Conservation (phyloP, 2,797 vertebrate genomes). For the Todus mexicanus region DNA sequence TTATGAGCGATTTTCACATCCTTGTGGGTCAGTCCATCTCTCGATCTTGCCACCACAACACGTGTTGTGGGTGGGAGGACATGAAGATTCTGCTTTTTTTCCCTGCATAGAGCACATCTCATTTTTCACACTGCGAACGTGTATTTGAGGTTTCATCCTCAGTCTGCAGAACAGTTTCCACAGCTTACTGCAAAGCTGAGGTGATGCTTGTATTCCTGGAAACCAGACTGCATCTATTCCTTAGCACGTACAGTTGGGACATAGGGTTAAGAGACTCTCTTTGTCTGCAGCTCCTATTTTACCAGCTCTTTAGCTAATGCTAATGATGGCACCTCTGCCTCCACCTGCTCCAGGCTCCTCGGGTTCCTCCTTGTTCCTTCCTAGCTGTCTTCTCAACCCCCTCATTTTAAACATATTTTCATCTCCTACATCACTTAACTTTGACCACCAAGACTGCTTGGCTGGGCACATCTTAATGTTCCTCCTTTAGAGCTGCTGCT, state of each 20-base stretch:
- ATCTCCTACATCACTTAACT: not conserved
- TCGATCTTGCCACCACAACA: not conserved
- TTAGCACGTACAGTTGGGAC: fast-evolving
- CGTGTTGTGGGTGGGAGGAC: not conserved
- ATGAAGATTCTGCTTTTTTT: fast-evolving
- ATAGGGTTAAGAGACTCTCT: not conserved
- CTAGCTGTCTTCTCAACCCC: not conserved
- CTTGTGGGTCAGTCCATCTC: not conserved
- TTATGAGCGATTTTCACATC: not conserved
- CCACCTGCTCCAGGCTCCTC: not conserved
- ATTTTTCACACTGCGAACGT: not conserved
- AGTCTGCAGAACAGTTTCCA: not conserved
- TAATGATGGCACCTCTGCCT: not conserved
- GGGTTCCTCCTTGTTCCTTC: not conserved
- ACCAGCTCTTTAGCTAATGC: not conserved
- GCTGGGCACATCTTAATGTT: not conserved
- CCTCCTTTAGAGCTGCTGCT: not conserved
- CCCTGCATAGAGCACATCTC: fast-evolving
- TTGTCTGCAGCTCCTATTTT: not conserved
- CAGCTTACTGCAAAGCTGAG: not conserved
- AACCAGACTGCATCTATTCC: not conserved
- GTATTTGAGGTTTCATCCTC: fast-evolving
- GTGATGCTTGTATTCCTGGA: not conserved
- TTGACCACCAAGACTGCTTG: not conserved
- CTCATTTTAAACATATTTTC: not conserved